Percentiles rank a stretch among this genome's conserved stretches.
These are phyloP conservation scores for Fundulus diaphanus DNA, from an alignment of 2,797 vertebrate genomes.

Conservation along the genomic window DNA sequence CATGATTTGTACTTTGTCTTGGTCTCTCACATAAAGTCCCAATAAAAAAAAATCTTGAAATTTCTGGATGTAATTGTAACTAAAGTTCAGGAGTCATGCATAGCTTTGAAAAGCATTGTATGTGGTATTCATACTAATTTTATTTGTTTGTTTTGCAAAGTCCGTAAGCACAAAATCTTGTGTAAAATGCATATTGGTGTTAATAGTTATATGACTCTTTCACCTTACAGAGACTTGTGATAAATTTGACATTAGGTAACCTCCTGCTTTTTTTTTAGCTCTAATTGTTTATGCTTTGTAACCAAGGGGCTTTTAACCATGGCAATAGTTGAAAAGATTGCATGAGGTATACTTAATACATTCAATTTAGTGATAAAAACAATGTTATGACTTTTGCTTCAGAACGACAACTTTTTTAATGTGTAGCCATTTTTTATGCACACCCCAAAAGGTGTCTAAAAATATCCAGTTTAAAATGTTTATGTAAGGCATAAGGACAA, in stretches of 20 bases:
- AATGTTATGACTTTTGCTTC: too few species aligned
- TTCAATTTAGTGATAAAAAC: too few species aligned
- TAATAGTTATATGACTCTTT: neutral
- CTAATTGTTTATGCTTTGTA: too few species aligned
- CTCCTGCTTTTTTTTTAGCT: neutral
- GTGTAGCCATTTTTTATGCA: neutral
- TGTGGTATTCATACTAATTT: neutral
- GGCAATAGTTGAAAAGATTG: neutral
- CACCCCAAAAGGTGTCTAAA: neutral
- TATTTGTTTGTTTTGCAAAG: neutral
- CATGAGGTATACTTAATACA: neutral
- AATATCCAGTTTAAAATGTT: neutral
- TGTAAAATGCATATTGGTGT: neutral
- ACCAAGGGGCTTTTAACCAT: neutral
- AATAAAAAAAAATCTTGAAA: neutral
- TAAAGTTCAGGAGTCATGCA: neutral
- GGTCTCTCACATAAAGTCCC: neutral
- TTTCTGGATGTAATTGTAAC: neutral
- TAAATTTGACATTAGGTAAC: neutral
- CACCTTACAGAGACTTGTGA: neutral
- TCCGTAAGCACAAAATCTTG: neutral
- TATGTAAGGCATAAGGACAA: neutral
- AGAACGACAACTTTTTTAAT: neutral
- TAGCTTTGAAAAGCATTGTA: neutral
- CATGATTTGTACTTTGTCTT: neutral